Evolutionary conservation across 2,888 invertebrate genomes (phyloP).

Genomic region (Agrochola macilenta): DNA sequence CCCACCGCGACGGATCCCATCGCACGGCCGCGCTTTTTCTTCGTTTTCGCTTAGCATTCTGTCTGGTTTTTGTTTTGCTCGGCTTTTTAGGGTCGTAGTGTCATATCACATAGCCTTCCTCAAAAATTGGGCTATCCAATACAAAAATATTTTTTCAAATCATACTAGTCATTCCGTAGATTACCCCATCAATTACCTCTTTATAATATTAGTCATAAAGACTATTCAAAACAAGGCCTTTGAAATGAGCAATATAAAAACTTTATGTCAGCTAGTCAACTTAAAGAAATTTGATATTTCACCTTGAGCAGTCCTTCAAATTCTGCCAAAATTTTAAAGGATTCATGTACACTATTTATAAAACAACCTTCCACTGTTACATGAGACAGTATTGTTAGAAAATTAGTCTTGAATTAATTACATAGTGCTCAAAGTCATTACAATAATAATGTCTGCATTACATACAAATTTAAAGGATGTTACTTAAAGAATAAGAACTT

Average conservation of each 20-base stretch:
- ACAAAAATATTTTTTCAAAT: too few relatives aligned
- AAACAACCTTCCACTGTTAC: conserved; percentile 36
- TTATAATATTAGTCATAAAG: too few relatives aligned
- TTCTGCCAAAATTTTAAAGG: not conserved
- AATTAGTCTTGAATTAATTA: conserved; percentile 43
- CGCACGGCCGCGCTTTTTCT: too few relatives aligned
- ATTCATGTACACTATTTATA: conserved; percentile 10
- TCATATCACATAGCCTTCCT: too few relatives aligned
- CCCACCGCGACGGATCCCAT: too few relatives aligned
- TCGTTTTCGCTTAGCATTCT: too few relatives aligned
- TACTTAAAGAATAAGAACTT: conserved; percentile 25
- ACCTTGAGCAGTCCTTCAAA: not conserved
- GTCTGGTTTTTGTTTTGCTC: too few relatives aligned
- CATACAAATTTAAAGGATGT: conserved; percentile 17
- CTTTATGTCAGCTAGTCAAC: not conserved
- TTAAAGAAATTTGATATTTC: not conserved
- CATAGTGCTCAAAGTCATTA: conserved; percentile 39
- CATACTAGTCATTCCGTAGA: too few relatives aligned
- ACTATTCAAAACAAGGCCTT: conserved; percentile 23
- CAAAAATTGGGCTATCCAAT: too few relatives aligned
- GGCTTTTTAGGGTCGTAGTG: too few relatives aligned
- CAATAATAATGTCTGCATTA: conserved; percentile 42
- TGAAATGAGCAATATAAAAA: not conserved
- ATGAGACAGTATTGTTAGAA: conserved; percentile 22
- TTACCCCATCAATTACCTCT: too few relatives aligned